Evolutionary conservation across 2,113 vertebrate species (phyloP).

Genomic region (Paradisaea rubra): DNA sequence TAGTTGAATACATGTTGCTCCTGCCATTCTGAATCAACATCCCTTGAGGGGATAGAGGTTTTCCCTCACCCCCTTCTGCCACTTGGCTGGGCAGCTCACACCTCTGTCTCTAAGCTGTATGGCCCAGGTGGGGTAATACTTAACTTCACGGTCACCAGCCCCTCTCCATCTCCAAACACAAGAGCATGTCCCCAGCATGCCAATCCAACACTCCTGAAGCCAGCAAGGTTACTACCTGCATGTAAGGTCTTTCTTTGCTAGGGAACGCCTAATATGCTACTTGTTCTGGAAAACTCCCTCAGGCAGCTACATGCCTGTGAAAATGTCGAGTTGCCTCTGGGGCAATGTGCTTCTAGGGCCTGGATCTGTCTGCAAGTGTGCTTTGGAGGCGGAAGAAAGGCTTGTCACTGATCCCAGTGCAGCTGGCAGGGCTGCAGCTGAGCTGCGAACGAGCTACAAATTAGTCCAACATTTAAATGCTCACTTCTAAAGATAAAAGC

Average conservation of each 20-base stretch:
- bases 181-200: neutral
- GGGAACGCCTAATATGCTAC: neutral
- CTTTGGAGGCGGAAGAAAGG: constrained; percentile 36
- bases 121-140: neutral
- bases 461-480: constrained; percentile 43
- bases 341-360: neutral
- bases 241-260: neutral
- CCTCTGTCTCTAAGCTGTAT: neutral
- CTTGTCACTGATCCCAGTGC: constrained; percentile 18
- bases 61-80: neutral
- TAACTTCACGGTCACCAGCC: neutral
- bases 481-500: constrained; percentile 37
- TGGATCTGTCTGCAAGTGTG: constrained; percentile 26
- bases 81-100: neutral
- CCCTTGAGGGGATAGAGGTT: neutral
- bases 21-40: neutral
- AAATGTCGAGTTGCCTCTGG: constrained; percentile 18
- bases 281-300: constrained; percentile 48
- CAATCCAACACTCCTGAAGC: neutral
- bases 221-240: rapidly evolving
- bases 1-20: neutral
- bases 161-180: neutral
- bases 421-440: constrained; percentile 45
- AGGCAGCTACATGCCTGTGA: constrained; percentile 24
- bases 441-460: constrained; percentile 39